Percentiles rank a stretch among this genome's conserved stretches.
These are phyloP conservation scores for Latheticus oryzae DNA, from an alignment of 2,888 invertebrate species.

Conservation along the genomic window DNA sequence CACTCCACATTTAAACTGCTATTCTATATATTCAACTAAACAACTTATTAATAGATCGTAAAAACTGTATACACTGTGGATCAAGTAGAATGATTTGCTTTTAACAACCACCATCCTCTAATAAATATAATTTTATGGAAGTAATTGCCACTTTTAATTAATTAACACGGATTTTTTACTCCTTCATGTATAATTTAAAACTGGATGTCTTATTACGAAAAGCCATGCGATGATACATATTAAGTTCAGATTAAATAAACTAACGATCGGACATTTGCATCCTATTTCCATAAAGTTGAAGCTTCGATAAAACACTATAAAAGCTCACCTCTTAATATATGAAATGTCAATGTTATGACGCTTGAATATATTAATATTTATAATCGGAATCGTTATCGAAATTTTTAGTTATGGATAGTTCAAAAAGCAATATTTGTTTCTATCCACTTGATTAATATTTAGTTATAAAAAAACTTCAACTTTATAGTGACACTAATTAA, in stretches of 20 bases:
- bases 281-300: conserved; percentile 37
- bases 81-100: conserved; percentile 19
- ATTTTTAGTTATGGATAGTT: too few species aligned
- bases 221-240: conserved; percentile 50
- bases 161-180: conserved; percentile 30
- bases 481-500: too few species aligned
- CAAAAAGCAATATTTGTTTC: too few species aligned
- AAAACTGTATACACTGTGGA: conserved; percentile 17
- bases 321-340: conserved; percentile 28
- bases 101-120: conserved; percentile 23
- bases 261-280: conserved; percentile 48
- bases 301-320: conserved; percentile 26
- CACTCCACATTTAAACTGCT: conserved; percentile 42
- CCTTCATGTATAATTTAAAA: conserved; percentile 42
- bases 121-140: conserved; percentile 39
- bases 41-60: conserved; percentile 26
- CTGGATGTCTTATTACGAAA: conserved; percentile 48
- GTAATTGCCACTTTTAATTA: conserved; percentile 42
- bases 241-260: conserved; percentile 49
- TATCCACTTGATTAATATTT: too few species aligned
- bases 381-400: conserved; percentile 1
- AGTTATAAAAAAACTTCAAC: too few species aligned
- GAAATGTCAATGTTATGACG: conserved; percentile 30
- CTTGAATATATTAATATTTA: conserved; percentile 30
- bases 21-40: conserved; percentile 23